Conservation (phyloP, 2,113 vertebrate genomes). For the Heterotis niloticus region DNA sequence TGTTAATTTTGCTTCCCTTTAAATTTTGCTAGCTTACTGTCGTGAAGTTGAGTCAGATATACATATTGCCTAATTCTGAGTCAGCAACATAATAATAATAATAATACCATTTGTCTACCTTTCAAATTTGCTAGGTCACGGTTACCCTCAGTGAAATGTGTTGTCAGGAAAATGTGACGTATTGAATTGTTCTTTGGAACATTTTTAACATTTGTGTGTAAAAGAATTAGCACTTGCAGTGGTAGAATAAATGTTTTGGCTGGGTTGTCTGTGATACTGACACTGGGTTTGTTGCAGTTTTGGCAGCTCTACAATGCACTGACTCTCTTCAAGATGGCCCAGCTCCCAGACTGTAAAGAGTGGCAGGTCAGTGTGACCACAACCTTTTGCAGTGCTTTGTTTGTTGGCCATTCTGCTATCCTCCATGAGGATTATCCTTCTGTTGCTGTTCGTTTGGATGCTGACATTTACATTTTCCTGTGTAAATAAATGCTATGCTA, state of each 20-base stretch:
- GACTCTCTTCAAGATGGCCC: slow-evolving; percentile 81
- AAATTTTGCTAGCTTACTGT: background rate
- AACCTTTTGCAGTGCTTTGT: background rate
- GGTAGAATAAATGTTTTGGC: background rate
- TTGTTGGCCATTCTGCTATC: background rate
- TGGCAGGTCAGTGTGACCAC: slow-evolving; percentile 80
- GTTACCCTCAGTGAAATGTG: background rate
- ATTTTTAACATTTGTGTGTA: background rate
- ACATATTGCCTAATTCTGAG: background rate
- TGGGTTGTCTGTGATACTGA: background rate
- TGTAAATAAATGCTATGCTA: background rate
- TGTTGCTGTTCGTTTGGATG: too few species aligned
- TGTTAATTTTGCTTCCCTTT: background rate
- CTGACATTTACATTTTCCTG: background rate
- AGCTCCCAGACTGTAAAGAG: slow-evolving; percentile 86
- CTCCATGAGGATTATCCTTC: too few species aligned
- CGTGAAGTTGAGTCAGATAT: background rate
- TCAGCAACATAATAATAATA: too few species aligned
- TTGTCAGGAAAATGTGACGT: background rate
- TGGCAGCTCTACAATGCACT: slow-evolving; percentile 91
- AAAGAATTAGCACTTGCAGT: background rate
- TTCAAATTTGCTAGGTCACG: background rate
- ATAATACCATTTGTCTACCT: background rate
- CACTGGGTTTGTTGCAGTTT: slow-evolving; percentile 64
- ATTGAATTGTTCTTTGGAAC: background rate